Evolutionary conservation across 1,140 invertebrate genomes (phyloP).

Genomic region (Acromyrmex heyeri): DNA sequence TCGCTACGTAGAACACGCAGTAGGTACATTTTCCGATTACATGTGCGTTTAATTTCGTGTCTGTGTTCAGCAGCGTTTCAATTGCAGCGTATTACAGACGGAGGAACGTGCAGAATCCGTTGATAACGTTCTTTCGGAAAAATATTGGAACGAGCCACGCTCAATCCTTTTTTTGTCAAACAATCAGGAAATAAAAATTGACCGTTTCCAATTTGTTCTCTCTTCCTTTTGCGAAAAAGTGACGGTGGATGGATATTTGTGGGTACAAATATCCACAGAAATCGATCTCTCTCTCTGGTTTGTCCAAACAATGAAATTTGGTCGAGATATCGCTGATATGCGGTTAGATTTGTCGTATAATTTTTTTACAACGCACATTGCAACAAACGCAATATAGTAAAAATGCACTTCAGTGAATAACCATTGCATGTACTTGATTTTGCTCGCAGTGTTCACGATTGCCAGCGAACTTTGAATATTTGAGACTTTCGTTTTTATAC

Average conservation of each 20-base stretch:
- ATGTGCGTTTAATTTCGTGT: slow-evolving; percentile 48
- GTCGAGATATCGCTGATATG: slow-evolving; percentile 29
- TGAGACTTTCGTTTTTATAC: slow-evolving; percentile 30
- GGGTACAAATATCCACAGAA: slow-evolving; percentile 16
- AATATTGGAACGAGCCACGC: slow-evolving; percentile 40
- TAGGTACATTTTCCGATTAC: slow-evolving; percentile 40
- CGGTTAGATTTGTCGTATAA: slow-evolving; percentile 17
- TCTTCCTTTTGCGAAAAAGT: slow-evolving; percentile 4
- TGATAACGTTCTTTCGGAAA: slow-evolving; percentile 39
- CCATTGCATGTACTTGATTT: slow-evolving; percentile 49
- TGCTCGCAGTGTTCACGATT: slow-evolving; percentile 45
- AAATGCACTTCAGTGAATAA: slow-evolving; percentile 58
- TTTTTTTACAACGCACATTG: background rate
- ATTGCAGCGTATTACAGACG: slow-evolving; percentile 36
- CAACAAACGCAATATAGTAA: background rate
- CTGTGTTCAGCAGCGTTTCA: background rate
- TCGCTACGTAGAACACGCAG: slow-evolving; percentile 41
- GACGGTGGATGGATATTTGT: background rate
- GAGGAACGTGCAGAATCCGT: slow-evolving; percentile 38
- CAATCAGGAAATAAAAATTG: slow-evolving; percentile 60
- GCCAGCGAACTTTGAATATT: slow-evolving; percentile 55
- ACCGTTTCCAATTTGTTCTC: slow-evolving; percentile 49
- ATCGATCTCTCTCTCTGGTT: slow-evolving; percentile 36
- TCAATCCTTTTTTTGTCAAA: slow-evolving; percentile 26
- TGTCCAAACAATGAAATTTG: slow-evolving; percentile 46